A percentile compares a stretch with the other conserved stretches of the same genome.
These are phyloP conservation scores for Heliconius erato DNA, from an alignment of 2,888 invertebrate genomes.

Conservation along the genomic window DNA sequence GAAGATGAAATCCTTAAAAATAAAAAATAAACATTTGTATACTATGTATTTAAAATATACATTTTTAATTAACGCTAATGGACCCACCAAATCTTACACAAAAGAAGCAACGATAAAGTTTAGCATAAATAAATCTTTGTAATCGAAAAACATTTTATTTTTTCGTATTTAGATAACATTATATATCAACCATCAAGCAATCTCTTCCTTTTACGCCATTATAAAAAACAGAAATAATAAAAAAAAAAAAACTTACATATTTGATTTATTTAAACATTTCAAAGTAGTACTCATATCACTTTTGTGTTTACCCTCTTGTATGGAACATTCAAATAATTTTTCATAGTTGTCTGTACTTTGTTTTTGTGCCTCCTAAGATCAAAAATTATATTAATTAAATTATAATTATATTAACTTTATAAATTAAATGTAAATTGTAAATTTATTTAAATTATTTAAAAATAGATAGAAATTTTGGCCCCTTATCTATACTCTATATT, in stretches of 20 bases:
- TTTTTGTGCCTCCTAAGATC: not conserved
- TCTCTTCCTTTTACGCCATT: too few species aligned
- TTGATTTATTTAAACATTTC: not conserved
- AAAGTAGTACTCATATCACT: not conserved
- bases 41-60: not conserved
- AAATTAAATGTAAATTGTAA: too few species aligned
- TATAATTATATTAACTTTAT: too few species aligned
- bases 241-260: not conserved
- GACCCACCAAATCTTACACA: not conserved
- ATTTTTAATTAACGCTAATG: not conserved
- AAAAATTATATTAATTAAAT: not conserved
- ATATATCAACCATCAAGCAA: too few species aligned
- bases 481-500: too few species aligned
- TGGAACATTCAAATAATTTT: not conserved
- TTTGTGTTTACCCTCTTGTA: not conserved
- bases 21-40: not conserved
- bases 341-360: not conserved
- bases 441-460: too few species aligned
- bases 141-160: too few species aligned
- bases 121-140: too few species aligned
- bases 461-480: too few species aligned
- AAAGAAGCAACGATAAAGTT: too few species aligned
- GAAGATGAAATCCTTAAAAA: not conserved
- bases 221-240: too few species aligned
- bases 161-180: too few species aligned